Conservation (phyloP, 1,140 invertebrate species). For the Periplaneta americana region DNA sequence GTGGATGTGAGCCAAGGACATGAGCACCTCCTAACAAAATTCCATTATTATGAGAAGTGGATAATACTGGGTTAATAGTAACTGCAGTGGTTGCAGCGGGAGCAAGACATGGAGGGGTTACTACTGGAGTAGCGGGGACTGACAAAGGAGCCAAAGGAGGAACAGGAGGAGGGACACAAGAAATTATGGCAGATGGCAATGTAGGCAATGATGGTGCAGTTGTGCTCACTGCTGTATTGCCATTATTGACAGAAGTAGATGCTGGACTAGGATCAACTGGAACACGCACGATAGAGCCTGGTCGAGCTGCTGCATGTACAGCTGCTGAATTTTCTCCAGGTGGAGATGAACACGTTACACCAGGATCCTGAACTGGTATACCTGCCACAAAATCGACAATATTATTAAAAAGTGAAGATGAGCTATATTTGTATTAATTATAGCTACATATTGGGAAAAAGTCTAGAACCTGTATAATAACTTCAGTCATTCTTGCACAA, state of each 20-base stretch:
- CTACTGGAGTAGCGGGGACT: neutral
- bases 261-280: conserved; percentile 31
- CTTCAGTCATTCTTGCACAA: too few relatives aligned
- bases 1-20: conserved; percentile 21
- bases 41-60: neutral
- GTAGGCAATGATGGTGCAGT: conserved; percentile 9
- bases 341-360: conserved; percentile 20
- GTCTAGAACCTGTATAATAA: too few relatives aligned
- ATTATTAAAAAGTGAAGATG: too few relatives aligned
- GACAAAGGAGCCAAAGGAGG: conserved; percentile 1
- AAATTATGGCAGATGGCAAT: neutral
- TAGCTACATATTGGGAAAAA: too few relatives aligned
- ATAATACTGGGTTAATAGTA: neutral
- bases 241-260: conserved; percentile 18
- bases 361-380: conserved; percentile 40
- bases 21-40: conserved; percentile 9
- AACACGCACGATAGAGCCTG: conserved; percentile 48
- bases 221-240: neutral
- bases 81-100: neutral
- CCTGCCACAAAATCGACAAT: conserved; percentile 23
- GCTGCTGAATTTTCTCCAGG: conserved; percentile 30
- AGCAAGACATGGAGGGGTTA: neutral
- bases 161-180: neutral
- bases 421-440: too few relatives aligned
- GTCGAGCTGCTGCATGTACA: conserved; percentile 30